Percentiles rank a stretch among this genome's conserved stretches.
Conservation (phyloP, 2,797 vertebrate genomes). For the Sebastes trivittatus region DNA sequence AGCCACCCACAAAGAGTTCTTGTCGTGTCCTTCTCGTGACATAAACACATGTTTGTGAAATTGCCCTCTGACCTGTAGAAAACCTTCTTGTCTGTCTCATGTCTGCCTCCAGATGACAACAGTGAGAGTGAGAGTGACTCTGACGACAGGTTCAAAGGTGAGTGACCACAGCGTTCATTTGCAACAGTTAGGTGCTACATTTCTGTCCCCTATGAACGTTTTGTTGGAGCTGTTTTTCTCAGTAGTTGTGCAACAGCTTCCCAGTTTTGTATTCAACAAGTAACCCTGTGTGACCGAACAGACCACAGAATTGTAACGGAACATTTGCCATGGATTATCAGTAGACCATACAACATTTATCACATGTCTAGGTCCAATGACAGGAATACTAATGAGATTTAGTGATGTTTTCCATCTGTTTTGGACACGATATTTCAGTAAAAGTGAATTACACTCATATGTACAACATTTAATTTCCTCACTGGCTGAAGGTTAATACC, state of each 20-base stretch:
- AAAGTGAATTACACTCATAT: neutral
- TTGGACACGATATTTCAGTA: neutral
- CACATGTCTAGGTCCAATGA: neutral
- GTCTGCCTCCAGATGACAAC: slow-evolving; percentile 93
- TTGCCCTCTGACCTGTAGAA: slow-evolving; percentile 57
- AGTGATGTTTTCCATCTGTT: neutral
- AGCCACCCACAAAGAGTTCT: slow-evolving; percentile 39
- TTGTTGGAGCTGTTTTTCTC: neutral
- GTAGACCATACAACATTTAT: slow-evolving; percentile 18
- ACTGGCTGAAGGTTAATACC: neutral
- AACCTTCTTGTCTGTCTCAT: slow-evolving; percentile 62
- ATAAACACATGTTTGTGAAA: slow-evolving; percentile 56
- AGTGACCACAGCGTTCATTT: slow-evolving; percentile 64
- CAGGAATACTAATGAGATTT: neutral
- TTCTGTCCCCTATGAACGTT: neutral
- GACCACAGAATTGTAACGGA: slow-evolving; percentile 15
- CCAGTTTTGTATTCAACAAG: slow-evolving; percentile 14
- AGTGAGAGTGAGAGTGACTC: slow-evolving; percentile 99
- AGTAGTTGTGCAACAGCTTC: neutral
- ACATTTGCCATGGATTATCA: slow-evolving; percentile 15
- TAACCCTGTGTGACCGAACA: neutral
- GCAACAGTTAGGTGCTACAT: neutral
- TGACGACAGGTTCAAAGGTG: slow-evolving; percentile 99
- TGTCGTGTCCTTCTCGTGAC: slow-evolving; percentile 21
- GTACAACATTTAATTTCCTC: neutral